phyloP scores from a whole-genome alignment of 1,140 invertebrate genomes.

The Drosophila punjabiensis region DNA sequence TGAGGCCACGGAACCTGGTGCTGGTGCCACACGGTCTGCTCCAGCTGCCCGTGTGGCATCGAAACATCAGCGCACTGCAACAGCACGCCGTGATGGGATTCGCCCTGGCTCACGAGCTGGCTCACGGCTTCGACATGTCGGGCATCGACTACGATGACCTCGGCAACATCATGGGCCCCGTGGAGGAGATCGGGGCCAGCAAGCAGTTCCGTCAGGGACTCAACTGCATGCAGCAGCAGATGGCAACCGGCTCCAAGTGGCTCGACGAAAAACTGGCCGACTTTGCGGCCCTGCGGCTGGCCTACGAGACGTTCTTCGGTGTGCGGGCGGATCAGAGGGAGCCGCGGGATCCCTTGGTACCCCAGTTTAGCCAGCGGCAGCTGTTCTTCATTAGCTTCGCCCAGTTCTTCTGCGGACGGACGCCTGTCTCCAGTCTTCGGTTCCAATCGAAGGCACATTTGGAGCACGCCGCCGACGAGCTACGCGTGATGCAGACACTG shows the following conservation, averaged over 20 bases:
- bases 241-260: slow-evolving; percentile 70
- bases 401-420: slow-evolving; percentile 94
- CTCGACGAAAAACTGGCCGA: slow-evolving; percentile 79
- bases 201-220: slow-evolving; percentile 64
- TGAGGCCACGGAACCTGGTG: slow-evolving; percentile 71
- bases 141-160: slow-evolving; percentile 74
- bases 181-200: slow-evolving; percentile 71
- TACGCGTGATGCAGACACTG: slow-evolving; percentile 91
- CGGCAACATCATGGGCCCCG: slow-evolving; percentile 79
- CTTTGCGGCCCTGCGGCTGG: slow-evolving; percentile 72
- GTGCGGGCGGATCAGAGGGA: slow-evolving; percentile 28
- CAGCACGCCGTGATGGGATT: slow-evolving; percentile 79
- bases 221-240: slow-evolving; percentile 75
- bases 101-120: slow-evolving; percentile 68
- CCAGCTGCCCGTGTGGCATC: slow-evolving; percentile 74
- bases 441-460: slow-evolving; percentile 89
- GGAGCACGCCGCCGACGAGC: slow-evolving; percentile 94
- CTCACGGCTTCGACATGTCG: slow-evolving; percentile 74
- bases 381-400: slow-evolving; percentile 94
- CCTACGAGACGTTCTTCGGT: slow-evolving; percentile 71
- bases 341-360: slow-evolving; percentile 61
- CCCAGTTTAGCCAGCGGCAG: slow-evolving; percentile 90
- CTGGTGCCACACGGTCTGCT: slow-evolving; percentile 72
- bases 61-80: slow-evolving; percentile 61
- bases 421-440: slow-evolving; percentile 91